Percentiles rank a stretch among this genome's conserved stretches.
Conservation (phyloP, 1,140 invertebrate species). For the Gonioctena quinquepunctata region DNA sequence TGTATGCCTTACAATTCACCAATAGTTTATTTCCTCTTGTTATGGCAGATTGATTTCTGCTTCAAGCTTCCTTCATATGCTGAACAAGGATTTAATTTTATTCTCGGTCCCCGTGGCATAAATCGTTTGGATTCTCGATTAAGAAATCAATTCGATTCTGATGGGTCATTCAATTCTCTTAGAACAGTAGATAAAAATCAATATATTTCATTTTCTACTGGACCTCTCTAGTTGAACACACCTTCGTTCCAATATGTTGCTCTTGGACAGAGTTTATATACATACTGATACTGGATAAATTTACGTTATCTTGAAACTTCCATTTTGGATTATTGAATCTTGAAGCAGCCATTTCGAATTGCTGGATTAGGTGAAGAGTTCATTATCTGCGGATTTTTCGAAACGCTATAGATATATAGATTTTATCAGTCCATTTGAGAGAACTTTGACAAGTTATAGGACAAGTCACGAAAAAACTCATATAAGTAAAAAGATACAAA, state of each 20-base stretch:
- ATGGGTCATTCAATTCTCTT: neutral
- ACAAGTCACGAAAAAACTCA: too few relatives aligned
- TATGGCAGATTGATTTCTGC: neutral
- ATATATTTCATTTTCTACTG: neutral
- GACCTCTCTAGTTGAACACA: neutral
- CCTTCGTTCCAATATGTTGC: neutral
- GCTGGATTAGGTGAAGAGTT: too few relatives aligned
- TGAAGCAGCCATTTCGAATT: too few relatives aligned
- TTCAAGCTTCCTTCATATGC: neutral
- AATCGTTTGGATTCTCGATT: neutral
- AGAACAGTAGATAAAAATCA: neutral
- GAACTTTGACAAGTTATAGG: too few relatives aligned
- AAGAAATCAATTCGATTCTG: neutral
- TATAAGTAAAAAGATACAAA: too few relatives aligned
- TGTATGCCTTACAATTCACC: neutral
- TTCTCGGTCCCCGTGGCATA: neutral
- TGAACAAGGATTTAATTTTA: neutral
- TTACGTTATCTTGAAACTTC: too few relatives aligned
- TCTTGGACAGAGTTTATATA: too few relatives aligned
- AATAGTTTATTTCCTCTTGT: neutral
- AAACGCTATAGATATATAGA: too few relatives aligned
- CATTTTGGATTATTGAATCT: too few relatives aligned
- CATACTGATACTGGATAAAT: too few relatives aligned
- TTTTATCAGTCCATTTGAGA: too few relatives aligned
- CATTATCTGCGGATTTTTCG: too few relatives aligned